These are phyloP conservation scores for Aradus depressus DNA, from an alignment of 2,888 invertebrate genomes.

Conservation along the genomic window DNA sequence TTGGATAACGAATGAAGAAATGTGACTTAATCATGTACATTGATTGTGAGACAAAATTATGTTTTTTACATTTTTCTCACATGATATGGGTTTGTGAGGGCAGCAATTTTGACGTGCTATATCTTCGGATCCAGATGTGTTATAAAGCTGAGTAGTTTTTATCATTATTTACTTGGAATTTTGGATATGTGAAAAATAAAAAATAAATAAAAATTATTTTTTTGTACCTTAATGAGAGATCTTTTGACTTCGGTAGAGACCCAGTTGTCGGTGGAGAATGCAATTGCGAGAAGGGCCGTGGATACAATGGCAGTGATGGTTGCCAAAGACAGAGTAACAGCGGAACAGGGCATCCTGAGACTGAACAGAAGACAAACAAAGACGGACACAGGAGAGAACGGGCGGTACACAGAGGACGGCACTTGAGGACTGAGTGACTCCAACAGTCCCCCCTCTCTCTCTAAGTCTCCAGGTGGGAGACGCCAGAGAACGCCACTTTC, in stretches of 20 bases:
- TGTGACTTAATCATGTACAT: too few species aligned
- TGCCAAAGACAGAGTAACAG: constrained; percentile 87
- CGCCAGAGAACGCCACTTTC: too few species aligned
- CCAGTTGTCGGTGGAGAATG: constrained; percentile 96
- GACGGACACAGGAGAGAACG: not conserved
- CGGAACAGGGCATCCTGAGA: constrained; percentile 85
- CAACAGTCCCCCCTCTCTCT: too few species aligned
- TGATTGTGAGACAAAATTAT: too few species aligned
- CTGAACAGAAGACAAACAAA: not conserved
- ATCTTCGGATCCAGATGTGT: too few species aligned
- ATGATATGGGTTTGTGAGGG: too few species aligned
- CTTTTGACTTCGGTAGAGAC: constrained; percentile 85
- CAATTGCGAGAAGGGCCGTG: constrained; percentile 82
- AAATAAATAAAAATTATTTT: not conserved
- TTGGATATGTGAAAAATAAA: not conserved
- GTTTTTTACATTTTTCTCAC: too few species aligned
- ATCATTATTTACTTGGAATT: too few species aligned
- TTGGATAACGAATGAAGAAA: too few species aligned
- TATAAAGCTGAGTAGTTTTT: too few species aligned
- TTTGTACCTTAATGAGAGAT: constrained; percentile 69
- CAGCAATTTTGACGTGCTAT: too few species aligned
- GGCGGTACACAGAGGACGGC: not conserved
- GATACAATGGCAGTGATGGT: constrained; percentile 93
- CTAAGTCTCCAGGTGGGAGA: too few species aligned
- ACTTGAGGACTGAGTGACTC: constrained; percentile 5